phyloP scores from a whole-genome alignment of 2,888 invertebrate genomes.

The Eugnorisma glareosa region DNA sequence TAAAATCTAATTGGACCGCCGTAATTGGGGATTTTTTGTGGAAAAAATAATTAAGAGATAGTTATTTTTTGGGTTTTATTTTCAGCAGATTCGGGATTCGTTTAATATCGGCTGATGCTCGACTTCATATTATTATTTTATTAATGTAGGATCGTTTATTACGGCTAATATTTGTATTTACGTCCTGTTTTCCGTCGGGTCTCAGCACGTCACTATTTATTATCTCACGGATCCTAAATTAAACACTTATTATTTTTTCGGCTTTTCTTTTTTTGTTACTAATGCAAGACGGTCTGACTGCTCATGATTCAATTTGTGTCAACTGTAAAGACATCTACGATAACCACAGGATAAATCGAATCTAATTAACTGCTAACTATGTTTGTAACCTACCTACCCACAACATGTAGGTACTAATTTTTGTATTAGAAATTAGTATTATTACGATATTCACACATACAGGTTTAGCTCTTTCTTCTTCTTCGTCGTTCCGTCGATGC shows the following conservation, averaged over 20 bases:
- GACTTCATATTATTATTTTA: not conserved
- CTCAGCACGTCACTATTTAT: not conserved
- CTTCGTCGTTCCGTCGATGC: not conserved
- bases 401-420: not conserved
- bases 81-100: constrained; percentile 20
- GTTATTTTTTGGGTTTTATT: constrained; percentile 28
- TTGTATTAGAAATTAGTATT: not conserved
- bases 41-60: constrained; percentile 48
- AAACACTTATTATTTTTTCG: not conserved
- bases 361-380: not conserved
- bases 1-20: constrained; percentile 54
- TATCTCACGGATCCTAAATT: not conserved
- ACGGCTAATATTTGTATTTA: not conserved
- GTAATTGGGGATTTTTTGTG: constrained; percentile 53
- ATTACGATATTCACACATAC: not conserved
- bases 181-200: not conserved
- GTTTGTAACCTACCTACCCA: too few relatives aligned
- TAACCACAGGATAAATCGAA: not conserved
- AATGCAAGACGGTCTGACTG: not conserved
- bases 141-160: not conserved
- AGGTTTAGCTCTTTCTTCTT: not conserved
- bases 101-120: constrained; percentile 11
- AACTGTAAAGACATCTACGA: not conserved
- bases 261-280: not conserved
- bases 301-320: not conserved